Evolutionary conservation across 2,888 invertebrate genomes (phyloP), one percentile per base, ranked within the genome.

Genomic region (Caenorhabditis sulstoni): DNA sequence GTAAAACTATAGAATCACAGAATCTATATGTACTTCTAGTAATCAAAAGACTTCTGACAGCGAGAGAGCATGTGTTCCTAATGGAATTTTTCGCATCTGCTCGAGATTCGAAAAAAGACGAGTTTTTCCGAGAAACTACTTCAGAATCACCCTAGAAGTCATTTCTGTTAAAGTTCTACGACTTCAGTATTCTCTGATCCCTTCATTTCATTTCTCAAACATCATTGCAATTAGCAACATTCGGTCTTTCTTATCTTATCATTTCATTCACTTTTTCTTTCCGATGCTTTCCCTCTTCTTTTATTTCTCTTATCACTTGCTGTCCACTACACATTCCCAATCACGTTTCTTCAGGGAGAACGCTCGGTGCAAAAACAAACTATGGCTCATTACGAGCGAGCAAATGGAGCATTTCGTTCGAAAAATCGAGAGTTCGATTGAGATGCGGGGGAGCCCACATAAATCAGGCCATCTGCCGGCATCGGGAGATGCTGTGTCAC

Each of bases 401-500:
- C 52, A 52, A 35, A 50, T 50, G 23, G 23, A 20, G n/a, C 29
- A 29, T 29, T 29, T 37, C 37, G 16, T 16, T 53, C 29, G 23
- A 55, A 57, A 57, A 45, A 62, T 23, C 39, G 37, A 16, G 39
- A 55, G 55, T 12, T 47, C 9, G 29, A 45, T 12, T 23, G 4
- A 29, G 20, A 41, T 29, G 12, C 29, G 3, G 16, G n/a, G 18
- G 41, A 50, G 23, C 11, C 18, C 16, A n/a, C 12, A 64, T 50
- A 39, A 64, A 57, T 64, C 55, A 62, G 66, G 16, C 66, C 75
- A 68, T 76, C 67, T 76, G 75, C 61, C 61, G 49, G 49, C 75
- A 76, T 55, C 39, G 52, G 23, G 58, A 50, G 14, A 29, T 29
- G n/a, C n/a, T n/a, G n/a, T n/a, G 61, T 45, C 59, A 86, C 87